Percentiles rank a stretch among this genome's conserved stretches.
Conservation (phyloP, 2,888 invertebrate genomes). For the Aspidiotus destructor region DNA sequence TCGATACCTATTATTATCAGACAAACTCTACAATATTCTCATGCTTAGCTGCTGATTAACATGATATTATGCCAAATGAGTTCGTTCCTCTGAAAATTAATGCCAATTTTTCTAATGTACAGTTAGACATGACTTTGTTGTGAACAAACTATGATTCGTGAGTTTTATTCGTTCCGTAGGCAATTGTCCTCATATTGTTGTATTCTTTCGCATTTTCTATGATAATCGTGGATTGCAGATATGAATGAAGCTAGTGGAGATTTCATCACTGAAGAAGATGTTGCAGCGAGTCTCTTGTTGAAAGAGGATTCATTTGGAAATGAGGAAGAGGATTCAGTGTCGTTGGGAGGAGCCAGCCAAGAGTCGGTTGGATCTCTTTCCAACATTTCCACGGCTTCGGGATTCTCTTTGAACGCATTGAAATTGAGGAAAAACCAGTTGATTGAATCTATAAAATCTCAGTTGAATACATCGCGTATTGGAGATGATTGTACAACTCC, state of each 20-base stretch:
- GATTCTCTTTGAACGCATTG: conserved; percentile 5
- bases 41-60: too few relatives aligned
- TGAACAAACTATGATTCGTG: too few relatives aligned
- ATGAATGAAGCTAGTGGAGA: background rate
- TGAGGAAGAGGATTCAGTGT: conserved; percentile 7
- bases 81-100: too few relatives aligned
- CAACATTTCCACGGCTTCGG: background rate
- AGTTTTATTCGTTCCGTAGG: too few relatives aligned
- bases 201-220: background rate
- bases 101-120: too few relatives aligned
- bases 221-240: too few relatives aligned
- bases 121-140: too few relatives aligned
- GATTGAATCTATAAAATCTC: conserved; percentile 8
- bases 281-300: background rate
- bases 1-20: too few relatives aligned
- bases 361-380: background rate
- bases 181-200: too few relatives aligned
- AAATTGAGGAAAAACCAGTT: conserved; percentile 10
- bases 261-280: conserved; percentile 12
- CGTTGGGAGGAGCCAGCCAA: background rate
- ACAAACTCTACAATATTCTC: too few relatives aligned
- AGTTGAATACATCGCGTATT: background rate
- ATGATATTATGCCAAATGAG: too few relatives aligned
- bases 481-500: background rate
- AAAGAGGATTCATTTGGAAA: conserved; percentile 2